These are phyloP conservation scores for Callosobruchus maculatus DNA, from an alignment of 2,888 invertebrate genomes.

Conservation along the genomic window DNA sequence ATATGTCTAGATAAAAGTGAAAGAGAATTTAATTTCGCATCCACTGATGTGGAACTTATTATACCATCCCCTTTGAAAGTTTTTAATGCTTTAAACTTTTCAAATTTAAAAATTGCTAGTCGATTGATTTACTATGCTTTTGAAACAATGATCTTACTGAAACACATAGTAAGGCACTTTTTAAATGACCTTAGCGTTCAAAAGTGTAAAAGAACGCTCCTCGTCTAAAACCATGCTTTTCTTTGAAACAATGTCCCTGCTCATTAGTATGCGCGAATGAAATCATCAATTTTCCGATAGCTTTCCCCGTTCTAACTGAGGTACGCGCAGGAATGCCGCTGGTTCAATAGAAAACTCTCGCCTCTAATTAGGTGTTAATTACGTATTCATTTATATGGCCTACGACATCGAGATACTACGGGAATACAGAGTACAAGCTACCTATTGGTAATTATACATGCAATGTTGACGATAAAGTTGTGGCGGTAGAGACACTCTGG, in stretches of 20 bases:
- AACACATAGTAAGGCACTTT: too few relatives aligned
- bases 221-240: neutral
- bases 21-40: too few relatives aligned
- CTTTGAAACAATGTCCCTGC: neutral
- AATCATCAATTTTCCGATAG: neutral
- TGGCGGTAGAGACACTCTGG: neutral
- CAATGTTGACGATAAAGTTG: neutral
- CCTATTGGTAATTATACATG: constrained; percentile 15
- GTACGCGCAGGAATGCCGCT: neutral
- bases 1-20: too few relatives aligned
- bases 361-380: constrained; percentile 16
- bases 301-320: constrained; percentile 1
- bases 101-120: too few relatives aligned
- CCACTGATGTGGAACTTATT: too few relatives aligned
- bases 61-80: too few relatives aligned
- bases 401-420: constrained; percentile 8
- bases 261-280: neutral
- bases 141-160: too few relatives aligned
- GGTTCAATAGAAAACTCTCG: neutral
- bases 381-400: constrained; percentile 10
- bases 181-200: too few relatives aligned
- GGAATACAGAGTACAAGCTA: constrained; percentile 3
- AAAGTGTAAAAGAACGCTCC: too few relatives aligned
- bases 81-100: too few relatives aligned
- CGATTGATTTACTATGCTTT: too few relatives aligned